A percentile compares a stretch with the other conserved stretches of the same genome.
Evolutionary conservation across 1,140 invertebrate species (phyloP).

Genomic region (Trachymyrmex cornetzi): DNA sequence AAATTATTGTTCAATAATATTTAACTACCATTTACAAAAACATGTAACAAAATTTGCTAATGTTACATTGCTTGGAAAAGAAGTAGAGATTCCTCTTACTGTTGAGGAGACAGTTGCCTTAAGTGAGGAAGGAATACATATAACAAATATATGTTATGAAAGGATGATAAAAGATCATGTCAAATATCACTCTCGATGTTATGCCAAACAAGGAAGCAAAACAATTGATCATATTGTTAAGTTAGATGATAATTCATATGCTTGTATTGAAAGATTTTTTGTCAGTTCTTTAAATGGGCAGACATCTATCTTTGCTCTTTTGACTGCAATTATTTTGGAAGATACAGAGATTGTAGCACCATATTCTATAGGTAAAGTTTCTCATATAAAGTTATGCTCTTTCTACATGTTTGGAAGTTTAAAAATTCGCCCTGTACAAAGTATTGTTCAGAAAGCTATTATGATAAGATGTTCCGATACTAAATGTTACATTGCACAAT

Average conservation of each 20-base stretch:
- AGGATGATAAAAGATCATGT: slow-evolving; percentile 15
- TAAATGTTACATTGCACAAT: slow-evolving; percentile 16
- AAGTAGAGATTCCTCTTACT: neutral
- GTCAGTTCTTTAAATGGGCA: neutral
- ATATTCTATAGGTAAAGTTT: slow-evolving; percentile 15
- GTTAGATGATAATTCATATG: neutral
- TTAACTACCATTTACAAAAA: slow-evolving; percentile 22
- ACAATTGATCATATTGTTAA: slow-evolving; percentile 14
- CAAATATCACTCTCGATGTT: slow-evolving; percentile 11
- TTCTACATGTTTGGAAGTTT: slow-evolving; percentile 29
- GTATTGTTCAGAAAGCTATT: slow-evolving; percentile 18
- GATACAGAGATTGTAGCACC: neutral
- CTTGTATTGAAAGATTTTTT: slow-evolving; percentile 9
- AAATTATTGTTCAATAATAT: slow-evolving; percentile 13
- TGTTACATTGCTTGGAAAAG: slow-evolving; percentile 16
- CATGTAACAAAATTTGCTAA: slow-evolving; percentile 16
- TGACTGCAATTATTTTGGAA: slow-evolving; percentile 2
- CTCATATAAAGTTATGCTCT: slow-evolving; percentile 14
- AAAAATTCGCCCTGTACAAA: neutral
- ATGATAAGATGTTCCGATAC: slow-evolving; percentile 1
- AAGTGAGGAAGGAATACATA: neutral
- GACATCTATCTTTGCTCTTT: neutral
- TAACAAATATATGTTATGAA: slow-evolving; percentile 17
- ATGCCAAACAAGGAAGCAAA: slow-evolving; percentile 6
- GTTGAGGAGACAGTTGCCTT: neutral